phyloP scores from a whole-genome alignment of 2,888 invertebrate species.

The Ryuthela nishihirai region DNA sequence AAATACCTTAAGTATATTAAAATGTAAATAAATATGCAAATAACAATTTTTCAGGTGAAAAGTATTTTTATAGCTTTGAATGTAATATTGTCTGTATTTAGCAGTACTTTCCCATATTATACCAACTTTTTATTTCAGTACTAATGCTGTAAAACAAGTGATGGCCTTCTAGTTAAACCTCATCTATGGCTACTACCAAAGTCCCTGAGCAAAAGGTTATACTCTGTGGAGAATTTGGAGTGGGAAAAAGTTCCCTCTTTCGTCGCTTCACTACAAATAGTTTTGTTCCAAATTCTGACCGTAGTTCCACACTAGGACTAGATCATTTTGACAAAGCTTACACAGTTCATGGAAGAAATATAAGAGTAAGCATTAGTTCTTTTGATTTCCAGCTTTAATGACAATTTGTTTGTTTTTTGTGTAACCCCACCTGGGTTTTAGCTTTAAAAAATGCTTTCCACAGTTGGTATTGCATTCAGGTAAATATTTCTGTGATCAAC shows the following conservation, averaged over 20 bases:
- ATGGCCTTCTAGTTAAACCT: no score
- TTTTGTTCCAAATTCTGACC: constrained; percentile 74
- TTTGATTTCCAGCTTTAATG: neutral
- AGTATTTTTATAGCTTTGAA: no score
- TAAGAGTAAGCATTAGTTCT: constrained; percentile 64
- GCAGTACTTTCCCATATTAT: no score
- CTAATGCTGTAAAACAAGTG: no score
- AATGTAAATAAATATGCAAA: no score
- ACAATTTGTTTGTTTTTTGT: neutral
- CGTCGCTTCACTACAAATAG: constrained; percentile 83
- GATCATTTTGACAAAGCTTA: constrained; percentile 85
- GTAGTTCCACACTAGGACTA: constrained; percentile 74
- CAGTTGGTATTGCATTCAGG: no score
- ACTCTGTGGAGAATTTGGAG: constrained; percentile 91
- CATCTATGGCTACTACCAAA: constrained; percentile 37
- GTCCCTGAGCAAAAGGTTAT: constrained; percentile 83
- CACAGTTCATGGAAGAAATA: constrained; percentile 67
- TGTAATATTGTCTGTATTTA: no score
- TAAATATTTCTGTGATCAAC: no score
- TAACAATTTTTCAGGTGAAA: no score
- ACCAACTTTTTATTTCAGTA: no score
- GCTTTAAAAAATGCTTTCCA: neutral
- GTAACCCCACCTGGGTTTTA: neutral
- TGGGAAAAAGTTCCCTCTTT: constrained; percentile 90
- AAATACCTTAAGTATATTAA: no score